phyloP scores from a whole-genome alignment of 1,140 invertebrate genomes.

The Bombus turneri region DNA sequence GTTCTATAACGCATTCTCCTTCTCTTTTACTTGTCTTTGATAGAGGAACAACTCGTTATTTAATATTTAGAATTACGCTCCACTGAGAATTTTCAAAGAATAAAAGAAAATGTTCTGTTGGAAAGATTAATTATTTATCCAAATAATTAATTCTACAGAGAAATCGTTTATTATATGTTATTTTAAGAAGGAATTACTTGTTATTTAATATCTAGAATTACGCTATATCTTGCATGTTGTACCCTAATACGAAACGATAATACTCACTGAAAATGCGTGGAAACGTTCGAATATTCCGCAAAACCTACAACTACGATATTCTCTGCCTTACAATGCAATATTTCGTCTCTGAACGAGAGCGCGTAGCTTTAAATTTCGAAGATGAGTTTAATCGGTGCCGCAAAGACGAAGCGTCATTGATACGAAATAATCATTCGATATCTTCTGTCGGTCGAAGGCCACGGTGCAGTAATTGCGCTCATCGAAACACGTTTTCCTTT shows the following conservation, averaged over 20 bases:
- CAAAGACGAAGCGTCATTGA: not conserved
- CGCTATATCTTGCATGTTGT: not conserved
- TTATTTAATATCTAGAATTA: not conserved
- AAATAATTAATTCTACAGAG: not conserved
- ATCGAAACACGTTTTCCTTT: not conserved
- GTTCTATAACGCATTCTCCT: not conserved
- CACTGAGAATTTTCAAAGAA: not conserved
- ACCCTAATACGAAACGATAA: not conserved
- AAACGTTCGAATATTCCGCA: not conserved
- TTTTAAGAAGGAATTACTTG: not conserved
- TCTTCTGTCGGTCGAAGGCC: slow-evolving; percentile 26
- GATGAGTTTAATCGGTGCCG: not conserved
- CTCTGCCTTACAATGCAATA: not conserved
- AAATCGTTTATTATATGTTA: not conserved
- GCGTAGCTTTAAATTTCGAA: not conserved
- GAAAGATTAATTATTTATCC: not conserved
- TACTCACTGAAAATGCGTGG: slow-evolving; percentile 4
- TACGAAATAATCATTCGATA: slow-evolving; percentile 26
- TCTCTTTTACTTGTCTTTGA: not conserved
- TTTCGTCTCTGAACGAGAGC: not conserved
- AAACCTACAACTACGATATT: not conserved
- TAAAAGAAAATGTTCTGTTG: not conserved
- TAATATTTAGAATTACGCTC: not conserved
- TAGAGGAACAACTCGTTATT: not conserved
- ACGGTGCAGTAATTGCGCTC: slow-evolving; percentile 3